Base-by-base conservation (phyloP, 2,888 invertebrate genomes). In the Conus canariensis region DNA sequence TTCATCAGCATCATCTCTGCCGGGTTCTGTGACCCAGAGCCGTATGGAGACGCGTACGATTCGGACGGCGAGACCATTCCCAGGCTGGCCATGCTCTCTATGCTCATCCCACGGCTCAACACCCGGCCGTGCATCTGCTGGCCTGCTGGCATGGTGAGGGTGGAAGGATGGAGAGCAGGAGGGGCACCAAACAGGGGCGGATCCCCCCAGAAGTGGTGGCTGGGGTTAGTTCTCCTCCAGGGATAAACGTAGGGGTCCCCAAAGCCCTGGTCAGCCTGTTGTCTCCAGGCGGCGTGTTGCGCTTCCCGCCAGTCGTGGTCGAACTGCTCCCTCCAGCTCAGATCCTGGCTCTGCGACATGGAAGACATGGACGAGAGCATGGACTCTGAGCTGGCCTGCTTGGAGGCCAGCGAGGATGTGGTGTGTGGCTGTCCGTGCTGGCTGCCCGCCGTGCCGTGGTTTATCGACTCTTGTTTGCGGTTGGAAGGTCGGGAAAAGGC, bases 1-100 rank as follows among this genome's bases (percentile, higher is more conserved):
- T 93, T 94, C 90, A 93, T 92, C 56, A 95, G 92, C 45, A 95
- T 91, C 12, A 93, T 91, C 87, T 95, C 94, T 10, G 94, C 94
- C 56, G 56, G 82, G 85, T 58, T 90, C 67, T 25, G 88, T 12
- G 25, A 59, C 85, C 60, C 64, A 14, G 5, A 59, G 60, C 25
- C 90, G 74, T 14, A 86, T 5, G 77, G 30, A 14, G 77, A 25
- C 9, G 14, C 14, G 77, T 10, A 77, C 25, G 82, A 56, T 82
- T 82, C 82, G 8, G 83, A 30, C 6, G 87, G 82, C 8, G 87
- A 56, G 2, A 67, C 30, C 56, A 82, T 83, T 10, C 89, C 89
- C 7, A 89, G n/a, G 59, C 89, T 85, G 59, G 30, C 58, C 70
- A 89, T 74, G 25, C 85, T 89, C 64, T 89, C 89, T 1, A 83